Evolutionary conservation across 2,113 vertebrate species (phyloP).

Genomic region (Clupea harengus): DNA sequence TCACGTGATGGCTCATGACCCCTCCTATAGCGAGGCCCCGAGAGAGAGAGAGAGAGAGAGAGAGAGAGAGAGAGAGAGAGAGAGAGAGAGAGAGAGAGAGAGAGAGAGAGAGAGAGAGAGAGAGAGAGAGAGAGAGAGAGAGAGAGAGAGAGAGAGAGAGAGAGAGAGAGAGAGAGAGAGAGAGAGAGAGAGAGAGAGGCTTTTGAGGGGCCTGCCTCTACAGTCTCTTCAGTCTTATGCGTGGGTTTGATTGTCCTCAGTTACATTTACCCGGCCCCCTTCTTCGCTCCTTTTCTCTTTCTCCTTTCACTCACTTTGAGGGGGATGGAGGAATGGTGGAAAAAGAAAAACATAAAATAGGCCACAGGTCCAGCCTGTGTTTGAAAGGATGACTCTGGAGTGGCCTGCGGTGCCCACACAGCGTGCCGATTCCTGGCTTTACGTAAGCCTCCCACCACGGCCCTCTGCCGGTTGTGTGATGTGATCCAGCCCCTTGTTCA

Average conservation of each 20-base stretch:
- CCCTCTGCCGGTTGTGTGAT: slow-evolving; percentile 4
- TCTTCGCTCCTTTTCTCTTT: background rate
- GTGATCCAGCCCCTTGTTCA: background rate
- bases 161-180: background rate
- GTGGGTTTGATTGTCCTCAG: slow-evolving; percentile 33
- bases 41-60: background rate
- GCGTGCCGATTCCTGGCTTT: slow-evolving; percentile 50
- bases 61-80: slow-evolving; percentile 19
- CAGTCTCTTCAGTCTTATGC: background rate
- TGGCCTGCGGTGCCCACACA: slow-evolving; percentile 38
- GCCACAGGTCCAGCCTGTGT: background rate
- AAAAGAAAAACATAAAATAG: background rate
- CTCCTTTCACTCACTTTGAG: background rate
- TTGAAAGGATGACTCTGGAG: slow-evolving; percentile 34
- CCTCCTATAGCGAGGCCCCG: background rate
- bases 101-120: slow-evolving; percentile 9
- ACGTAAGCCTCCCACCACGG: slow-evolving; percentile 49
- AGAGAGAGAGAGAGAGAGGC: background rate
- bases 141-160: background rate
- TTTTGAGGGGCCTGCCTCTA: slow-evolving; percentile 4
- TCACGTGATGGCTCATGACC: slow-evolving; percentile 33
- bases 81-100: background rate
- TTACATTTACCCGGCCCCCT: background rate
- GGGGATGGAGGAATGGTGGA: background rate
- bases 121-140: background rate